Base-by-base conservation (phyloP, 2,797 vertebrate genomes). In the Echeneis naucrates region DNA sequence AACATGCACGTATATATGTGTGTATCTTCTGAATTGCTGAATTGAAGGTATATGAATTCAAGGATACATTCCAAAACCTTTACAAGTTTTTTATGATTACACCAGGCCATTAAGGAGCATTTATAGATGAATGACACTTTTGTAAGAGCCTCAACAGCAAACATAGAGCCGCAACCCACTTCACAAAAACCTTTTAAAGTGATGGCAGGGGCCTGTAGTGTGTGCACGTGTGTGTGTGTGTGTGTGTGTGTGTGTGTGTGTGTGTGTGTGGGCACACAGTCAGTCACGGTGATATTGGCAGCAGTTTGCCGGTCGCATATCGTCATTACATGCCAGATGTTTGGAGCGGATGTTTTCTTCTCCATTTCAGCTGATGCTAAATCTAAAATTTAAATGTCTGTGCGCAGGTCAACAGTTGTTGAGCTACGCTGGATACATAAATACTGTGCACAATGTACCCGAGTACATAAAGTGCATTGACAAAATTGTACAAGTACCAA, bases 291-390 rank as follows among this genome's bases (percentile, higher is more conserved):
- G 1, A 19, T 56, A 32, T 23, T 27, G 40, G 54, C 40, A 47
- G 38, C 32, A 47, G 32, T 35, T 40, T 60, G 48, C 30, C n/a
- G 14, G 30, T 27, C 32, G 30, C 40, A 47, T 47, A 4, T 30
- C 19, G 52, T 42, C 50, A 53, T 32, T 67, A 58, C 32, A 16
- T 52, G 17, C 38, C 47, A 58, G 61, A 58, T 66, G 62, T 42
- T 40, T 35, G 9, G 21, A 60, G 42, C 19, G 32, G 42, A 40
- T 26, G 26, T 71, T 70, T 35, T 32, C 40, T 26, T 51, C 24
- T 44, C 14, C 8, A 32, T 32, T 48, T 40, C 14, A 45, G 32
- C 11, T 9, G 54, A 68, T n/a, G 21, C 16, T 27, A n/a, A 50
- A 6, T 68, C 8, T 21, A 26, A 24, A 23, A 30, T 47, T 16